Percentiles rank a stretch among this genome's conserved stretches.
Conservation (phyloP, 2,797 vertebrate species). For the Microctenopoma stevenorrisi region DNA sequence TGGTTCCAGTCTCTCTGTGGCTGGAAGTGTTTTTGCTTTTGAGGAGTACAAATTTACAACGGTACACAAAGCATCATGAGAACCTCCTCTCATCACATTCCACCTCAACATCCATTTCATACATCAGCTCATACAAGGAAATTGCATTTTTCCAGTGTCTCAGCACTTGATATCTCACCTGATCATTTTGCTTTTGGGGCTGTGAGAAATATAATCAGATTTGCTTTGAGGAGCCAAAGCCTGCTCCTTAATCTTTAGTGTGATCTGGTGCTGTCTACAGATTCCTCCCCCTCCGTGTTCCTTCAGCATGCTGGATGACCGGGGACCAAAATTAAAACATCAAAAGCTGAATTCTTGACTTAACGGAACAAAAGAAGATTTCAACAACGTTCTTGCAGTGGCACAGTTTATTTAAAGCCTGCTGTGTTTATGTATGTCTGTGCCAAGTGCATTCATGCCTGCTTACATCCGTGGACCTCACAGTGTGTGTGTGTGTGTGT, state of each 20-base stretch:
- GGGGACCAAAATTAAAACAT: constrained; percentile 9
- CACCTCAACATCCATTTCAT: constrained; percentile 29
- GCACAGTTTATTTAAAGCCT: constrained; percentile 49
- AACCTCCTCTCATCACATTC: constrained; percentile 15
- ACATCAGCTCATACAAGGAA: constrained; percentile 24
- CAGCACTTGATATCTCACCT: neutral
- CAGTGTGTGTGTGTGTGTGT: constrained; percentile 20
- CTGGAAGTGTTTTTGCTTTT: constrained; percentile 16
- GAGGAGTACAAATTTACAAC: constrained; percentile 28
- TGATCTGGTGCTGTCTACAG: constrained; percentile 10
- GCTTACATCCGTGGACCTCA: constrained; percentile 34
- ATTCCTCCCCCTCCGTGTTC: constrained; percentile 5
- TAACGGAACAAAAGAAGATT: constrained; percentile 36
- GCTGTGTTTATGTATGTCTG: constrained; percentile 24
- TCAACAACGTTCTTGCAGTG: constrained; percentile 35
- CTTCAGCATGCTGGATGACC: neutral
- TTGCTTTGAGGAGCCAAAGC: neutral
- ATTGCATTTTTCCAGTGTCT: constrained; percentile 15
- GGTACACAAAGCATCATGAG: constrained; percentile 4
- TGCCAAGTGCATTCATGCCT: constrained; percentile 40
- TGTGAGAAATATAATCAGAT: constrained; percentile 14
- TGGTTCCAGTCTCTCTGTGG: neutral
- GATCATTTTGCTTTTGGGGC: neutral
- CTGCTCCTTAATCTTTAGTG: constrained; percentile 19
- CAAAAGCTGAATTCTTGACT: constrained; percentile 18